Evolutionary conservation across 2,888 invertebrate species (phyloP).

Genomic region (Phragmatobia fuliginosa): DNA sequence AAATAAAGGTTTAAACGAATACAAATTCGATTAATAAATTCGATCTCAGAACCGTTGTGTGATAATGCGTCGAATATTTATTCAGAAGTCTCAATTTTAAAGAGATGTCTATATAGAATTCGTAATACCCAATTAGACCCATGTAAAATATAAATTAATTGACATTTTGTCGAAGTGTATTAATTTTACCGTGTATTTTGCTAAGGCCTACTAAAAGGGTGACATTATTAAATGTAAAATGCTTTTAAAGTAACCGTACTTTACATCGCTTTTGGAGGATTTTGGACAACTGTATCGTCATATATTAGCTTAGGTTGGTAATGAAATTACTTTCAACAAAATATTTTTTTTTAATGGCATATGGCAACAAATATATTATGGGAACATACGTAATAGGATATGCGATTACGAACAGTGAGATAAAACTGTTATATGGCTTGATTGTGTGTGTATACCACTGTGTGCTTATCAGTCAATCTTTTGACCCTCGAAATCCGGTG

Average conservation of each 20-base stretch:
- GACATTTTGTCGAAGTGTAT: slow-evolving; percentile 15
- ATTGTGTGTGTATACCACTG: too few relatives aligned
- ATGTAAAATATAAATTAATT: slow-evolving; percentile 10
- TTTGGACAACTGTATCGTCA: slow-evolving; percentile 3
- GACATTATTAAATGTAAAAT: slow-evolving; percentile 20
- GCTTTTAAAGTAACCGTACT: slow-evolving; percentile 16
- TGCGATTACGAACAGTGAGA: too few relatives aligned
- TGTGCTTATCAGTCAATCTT: too few relatives aligned
- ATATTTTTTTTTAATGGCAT: background rate
- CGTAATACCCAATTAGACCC: slow-evolving; percentile 6
- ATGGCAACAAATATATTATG: too few relatives aligned
- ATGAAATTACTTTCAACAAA: background rate
- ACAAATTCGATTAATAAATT: background rate
- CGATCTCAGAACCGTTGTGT: background rate
- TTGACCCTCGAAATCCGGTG: too few relatives aligned
- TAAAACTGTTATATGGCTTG: too few relatives aligned
- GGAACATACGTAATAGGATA: background rate
- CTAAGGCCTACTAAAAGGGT: slow-evolving; percentile 11
- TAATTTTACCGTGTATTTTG: slow-evolving; percentile 17
- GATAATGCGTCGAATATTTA: background rate
- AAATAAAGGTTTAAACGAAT: background rate
- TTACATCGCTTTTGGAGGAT: slow-evolving; percentile 4
- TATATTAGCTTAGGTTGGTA: background rate
- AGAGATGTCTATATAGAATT: background rate
- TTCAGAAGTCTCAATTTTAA: background rate